Evolutionary conservation across 2,888 invertebrate species (phyloP).

Genomic region (Hipparchia sbordonii): DNA sequence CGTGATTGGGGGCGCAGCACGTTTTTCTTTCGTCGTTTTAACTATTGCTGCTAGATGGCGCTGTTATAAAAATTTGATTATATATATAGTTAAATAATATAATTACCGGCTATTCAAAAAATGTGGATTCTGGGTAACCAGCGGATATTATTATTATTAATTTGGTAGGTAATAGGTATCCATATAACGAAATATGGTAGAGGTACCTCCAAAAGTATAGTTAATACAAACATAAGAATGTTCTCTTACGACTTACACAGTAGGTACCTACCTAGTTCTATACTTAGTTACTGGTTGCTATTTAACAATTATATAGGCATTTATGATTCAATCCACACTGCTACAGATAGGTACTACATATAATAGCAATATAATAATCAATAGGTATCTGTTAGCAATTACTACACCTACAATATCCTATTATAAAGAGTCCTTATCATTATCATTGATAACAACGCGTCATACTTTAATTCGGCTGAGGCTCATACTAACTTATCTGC

Average conservation of each 20-base stretch:
- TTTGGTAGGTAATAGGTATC: neutral
- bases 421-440: conserved; percentile 44
- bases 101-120: neutral
- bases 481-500: conserved; percentile 66
- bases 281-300: no score
- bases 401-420: conserved; percentile 35
- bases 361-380: conserved; percentile 29
- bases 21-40: neutral
- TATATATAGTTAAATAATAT: neutral
- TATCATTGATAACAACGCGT: conserved; percentile 68
- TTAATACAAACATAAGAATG: no score
- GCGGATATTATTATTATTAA: no score
- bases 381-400: conserved; percentile 17
- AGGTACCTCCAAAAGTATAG: no score
- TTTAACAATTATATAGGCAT: neutral
- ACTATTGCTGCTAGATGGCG: conserved; percentile 17
- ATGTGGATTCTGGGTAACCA: no score
- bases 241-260: no score
- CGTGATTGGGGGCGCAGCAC: neutral
- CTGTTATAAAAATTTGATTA: neutral
- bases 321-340: neutral
- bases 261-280: no score
- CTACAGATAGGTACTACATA: neutral
- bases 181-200: neutral
- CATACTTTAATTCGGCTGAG: conserved; percentile 65